These are phyloP conservation scores for Ormia ochracea DNA, from an alignment of 2,888 invertebrate species.

Conservation along the genomic window DNA sequence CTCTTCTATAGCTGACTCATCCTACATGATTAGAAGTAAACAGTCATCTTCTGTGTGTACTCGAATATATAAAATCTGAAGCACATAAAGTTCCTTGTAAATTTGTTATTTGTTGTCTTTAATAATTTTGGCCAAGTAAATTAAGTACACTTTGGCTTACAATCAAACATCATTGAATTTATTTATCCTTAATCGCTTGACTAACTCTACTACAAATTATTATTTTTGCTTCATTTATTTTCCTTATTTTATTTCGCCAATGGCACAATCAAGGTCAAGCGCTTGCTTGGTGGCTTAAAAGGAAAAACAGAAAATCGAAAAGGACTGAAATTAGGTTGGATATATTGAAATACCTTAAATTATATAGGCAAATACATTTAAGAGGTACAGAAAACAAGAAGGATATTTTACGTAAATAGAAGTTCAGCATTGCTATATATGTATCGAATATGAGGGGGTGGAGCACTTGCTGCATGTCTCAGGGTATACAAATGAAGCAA, in stretches of 20 bases:
- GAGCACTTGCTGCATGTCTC: no score
- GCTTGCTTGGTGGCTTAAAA: background rate
- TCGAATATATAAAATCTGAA: background rate
- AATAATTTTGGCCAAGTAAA: background rate
- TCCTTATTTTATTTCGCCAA: background rate
- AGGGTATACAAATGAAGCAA: background rate
- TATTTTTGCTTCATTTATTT: constrained; percentile 10
- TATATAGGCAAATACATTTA: background rate
- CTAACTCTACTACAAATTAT: constrained; percentile 25
- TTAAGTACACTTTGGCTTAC: background rate
- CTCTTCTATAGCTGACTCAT: background rate
- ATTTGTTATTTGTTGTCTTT: background rate
- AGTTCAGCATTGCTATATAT: no score
- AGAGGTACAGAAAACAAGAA: background rate
- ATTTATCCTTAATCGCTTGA: background rate
- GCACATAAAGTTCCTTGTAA: background rate
- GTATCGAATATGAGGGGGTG: no score
- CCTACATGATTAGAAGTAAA: background rate
- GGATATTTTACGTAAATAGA: no score
- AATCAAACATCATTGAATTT: background rate
- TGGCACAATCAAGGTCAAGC: constrained; percentile 14
- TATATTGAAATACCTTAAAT: background rate
- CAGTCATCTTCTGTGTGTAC: background rate
- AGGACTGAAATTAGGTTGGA: background rate
- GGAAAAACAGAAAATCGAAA: background rate